phyloP scores from a whole-genome alignment of 2,888 invertebrate species.

The Pasiphila rectangulata region DNA sequence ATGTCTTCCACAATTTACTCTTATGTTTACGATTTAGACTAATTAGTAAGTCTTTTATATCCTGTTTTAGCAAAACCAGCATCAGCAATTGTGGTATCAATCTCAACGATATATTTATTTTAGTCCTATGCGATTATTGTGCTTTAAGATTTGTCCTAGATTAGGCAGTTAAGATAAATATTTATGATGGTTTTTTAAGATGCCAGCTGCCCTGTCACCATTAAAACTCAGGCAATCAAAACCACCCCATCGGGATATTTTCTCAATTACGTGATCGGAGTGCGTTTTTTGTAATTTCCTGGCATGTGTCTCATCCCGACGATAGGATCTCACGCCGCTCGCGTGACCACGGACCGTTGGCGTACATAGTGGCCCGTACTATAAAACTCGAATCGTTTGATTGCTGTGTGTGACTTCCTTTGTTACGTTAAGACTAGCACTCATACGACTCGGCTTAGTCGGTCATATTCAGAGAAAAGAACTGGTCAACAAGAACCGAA shows the following conservation, averaged over 20 bases:
- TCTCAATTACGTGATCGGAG: slow-evolving; percentile 5
- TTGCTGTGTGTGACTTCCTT: not conserved
- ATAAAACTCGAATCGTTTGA: not conserved
- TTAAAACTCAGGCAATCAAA: slow-evolving; percentile 4
- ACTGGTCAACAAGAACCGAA: too few relatives aligned
- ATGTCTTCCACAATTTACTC: too few relatives aligned
- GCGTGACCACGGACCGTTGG: slow-evolving; percentile 57
- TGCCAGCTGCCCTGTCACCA: slow-evolving; percentile 2
- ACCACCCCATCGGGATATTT: slow-evolving; percentile 5
- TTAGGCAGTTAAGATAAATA: too few relatives aligned
- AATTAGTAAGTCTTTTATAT: too few relatives aligned
- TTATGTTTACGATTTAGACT: too few relatives aligned
- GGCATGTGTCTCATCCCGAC: slow-evolving; percentile 50
- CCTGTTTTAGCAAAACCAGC: too few relatives aligned
- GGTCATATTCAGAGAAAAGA: too few relatives aligned
- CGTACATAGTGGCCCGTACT: slow-evolving; percentile 27
- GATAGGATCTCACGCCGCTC: slow-evolving; percentile 62
- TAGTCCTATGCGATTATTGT: too few relatives aligned
- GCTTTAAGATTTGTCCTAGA: too few relatives aligned
- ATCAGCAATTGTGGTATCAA: too few relatives aligned
- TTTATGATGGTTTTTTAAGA: not conserved
- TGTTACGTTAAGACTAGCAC: not conserved
- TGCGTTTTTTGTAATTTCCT: slow-evolving; percentile 40
- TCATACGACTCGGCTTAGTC: not conserved
- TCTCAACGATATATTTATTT: too few relatives aligned